Base-by-base conservation (phyloP, 2,888 invertebrate genomes). In the Drosophila hawaiiensis region DNA sequence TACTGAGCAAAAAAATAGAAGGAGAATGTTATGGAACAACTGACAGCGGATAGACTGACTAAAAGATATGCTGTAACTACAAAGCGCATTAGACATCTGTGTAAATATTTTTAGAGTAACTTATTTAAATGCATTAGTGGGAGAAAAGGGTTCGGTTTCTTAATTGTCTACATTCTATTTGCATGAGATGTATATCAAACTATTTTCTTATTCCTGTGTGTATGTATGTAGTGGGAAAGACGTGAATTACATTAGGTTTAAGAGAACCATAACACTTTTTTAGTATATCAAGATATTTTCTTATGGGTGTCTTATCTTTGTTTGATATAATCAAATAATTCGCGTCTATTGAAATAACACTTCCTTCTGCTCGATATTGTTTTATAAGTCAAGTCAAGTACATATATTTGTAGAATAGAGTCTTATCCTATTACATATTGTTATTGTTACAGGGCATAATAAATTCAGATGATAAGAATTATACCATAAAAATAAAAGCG, bases 401-500 rank as follows among this genome's bases (percentile, higher is more conserved):
- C 25, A 25, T 19, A 12, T 12, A 28, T 9, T 28, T 28, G 4
- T 14, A n/a, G 7, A n/a, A 16, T 4, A 28, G 2, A 19, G 28
- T 16, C 1, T 35, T 19, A 47, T 16, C 69, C 53, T 28, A 10
- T 39, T 4, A 14, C 25, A 7, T 1, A 43, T 0, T n/a, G 50
- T 28, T 10, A 37, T 52, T 3, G 4, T 16, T 50, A 31, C 28
- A 66, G 79, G 49, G 69, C 66, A 69, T 65, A 52, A 68, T 41
- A 41, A 54, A 29, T 66, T 58, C 63, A 60, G 58, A 73, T 70
- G 78, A 78, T 76, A 81, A 70, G 77, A 80, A 72, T 78, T 74
- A 81, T 78, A 75, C 56, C 41, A 69, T 71, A 64, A 81, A 76
- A 76, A 9, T 25, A 49, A 22, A 58, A 28, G 43, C 19, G 47